phyloP scores from a whole-genome alignment of 2,113 vertebrate genomes.

The Pelvicachromis taeniatus region DNA sequence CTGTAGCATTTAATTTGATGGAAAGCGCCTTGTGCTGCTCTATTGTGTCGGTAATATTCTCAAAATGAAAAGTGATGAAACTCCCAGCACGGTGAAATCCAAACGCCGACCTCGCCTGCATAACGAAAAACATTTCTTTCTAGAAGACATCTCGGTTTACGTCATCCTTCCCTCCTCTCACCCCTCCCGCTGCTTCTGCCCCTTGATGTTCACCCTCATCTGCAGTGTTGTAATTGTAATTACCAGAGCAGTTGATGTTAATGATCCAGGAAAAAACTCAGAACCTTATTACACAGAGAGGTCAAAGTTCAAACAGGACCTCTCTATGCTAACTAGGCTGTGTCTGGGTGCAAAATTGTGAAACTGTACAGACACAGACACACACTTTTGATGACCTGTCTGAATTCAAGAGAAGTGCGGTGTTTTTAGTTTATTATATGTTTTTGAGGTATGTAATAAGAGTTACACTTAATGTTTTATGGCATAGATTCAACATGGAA shows the following conservation, averaged over 20 bases:
- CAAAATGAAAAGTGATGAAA: not conserved
- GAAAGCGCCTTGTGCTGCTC: not conserved
- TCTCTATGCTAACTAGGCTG: conserved; percentile 26
- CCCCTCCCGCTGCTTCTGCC: not conserved
- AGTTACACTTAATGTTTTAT: not conserved
- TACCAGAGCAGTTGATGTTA: conserved; percentile 20
- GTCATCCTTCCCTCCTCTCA: not conserved
- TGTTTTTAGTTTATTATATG: not conserved
- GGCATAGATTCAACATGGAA: too few species aligned
- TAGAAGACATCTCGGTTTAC: not conserved
- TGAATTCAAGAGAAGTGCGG: not conserved
- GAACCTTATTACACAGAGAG: not conserved
- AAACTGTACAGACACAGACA: not conserved
- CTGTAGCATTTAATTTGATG: not conserved
- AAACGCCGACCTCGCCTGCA: not conserved
- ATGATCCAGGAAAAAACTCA: conserved; percentile 21
- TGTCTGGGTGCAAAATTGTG: not conserved
- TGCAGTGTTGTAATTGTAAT: conserved; percentile 11
- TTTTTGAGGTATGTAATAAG: not conserved
- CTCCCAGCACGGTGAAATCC: not conserved
- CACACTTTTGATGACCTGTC: not conserved
- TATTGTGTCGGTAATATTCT: not conserved
- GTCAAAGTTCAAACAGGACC: conserved; percentile 21
- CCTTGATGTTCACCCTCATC: conserved; percentile 2
- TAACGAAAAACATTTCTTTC: not conserved